Evolutionary conservation across 2,888 invertebrate genomes (phyloP).

Genomic region (Luffia ferchaultella): DNA sequence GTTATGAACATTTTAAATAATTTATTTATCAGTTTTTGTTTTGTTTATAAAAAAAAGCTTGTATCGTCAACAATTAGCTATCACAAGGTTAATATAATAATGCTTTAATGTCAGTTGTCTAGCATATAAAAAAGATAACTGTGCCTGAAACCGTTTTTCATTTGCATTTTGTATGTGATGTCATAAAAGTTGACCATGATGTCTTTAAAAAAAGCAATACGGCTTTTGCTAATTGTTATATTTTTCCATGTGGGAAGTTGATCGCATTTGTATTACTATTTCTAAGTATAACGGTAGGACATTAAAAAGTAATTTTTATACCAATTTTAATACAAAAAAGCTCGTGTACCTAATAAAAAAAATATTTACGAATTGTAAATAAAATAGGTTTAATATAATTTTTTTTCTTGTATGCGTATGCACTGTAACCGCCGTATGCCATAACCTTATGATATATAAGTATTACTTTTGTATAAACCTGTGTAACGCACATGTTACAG

Average conservation of each 20-base stretch:
- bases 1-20: conserved; percentile 1
- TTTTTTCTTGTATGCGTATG: conserved; percentile 59
- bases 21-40: conserved; percentile 5
- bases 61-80: neutral
- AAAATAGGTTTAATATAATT: conserved; percentile 54
- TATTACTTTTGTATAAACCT: conserved; percentile 56
- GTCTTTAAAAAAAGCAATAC: conserved; percentile 37
- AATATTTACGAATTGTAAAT: conserved; percentile 54
- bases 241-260: conserved; percentile 56
- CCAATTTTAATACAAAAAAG: conserved; percentile 59
- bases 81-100: neutral
- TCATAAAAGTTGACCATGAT: conserved; percentile 38
- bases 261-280: conserved; percentile 58
- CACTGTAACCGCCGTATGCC: conserved; percentile 53
- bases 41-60: neutral
- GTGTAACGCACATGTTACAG: conserved; percentile 42
- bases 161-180: conserved; percentile 7
- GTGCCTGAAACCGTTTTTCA: conserved; percentile 37
- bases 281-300: conserved; percentile 32
- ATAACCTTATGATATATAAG: conserved; percentile 35
- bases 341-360: conserved; percentile 57
- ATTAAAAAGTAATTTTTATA: conserved; percentile 52
- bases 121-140: conserved; percentile 33
- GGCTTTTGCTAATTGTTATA: conserved; percentile 62
- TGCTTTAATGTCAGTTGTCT: neutral